Evolutionary conservation across 2,888 invertebrate genomes (phyloP).

Genomic region (Elysia crispata): DNA sequence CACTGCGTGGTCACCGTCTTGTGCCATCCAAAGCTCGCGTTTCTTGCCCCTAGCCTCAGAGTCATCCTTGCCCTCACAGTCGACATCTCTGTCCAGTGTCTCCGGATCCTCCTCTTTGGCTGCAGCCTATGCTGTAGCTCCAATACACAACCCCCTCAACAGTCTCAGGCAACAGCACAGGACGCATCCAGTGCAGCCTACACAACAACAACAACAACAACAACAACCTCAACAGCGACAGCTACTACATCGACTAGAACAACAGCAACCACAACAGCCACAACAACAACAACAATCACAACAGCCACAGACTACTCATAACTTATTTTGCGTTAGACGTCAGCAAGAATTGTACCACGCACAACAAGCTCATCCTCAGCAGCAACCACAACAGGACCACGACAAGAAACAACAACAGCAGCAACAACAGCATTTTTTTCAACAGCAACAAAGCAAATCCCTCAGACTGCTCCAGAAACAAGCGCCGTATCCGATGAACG

Average conservation of each 20-base stretch:
- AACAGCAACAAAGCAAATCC: background rate
- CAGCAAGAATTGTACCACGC: background rate
- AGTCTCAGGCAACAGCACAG: background rate
- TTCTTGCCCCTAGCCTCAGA: too few relatives aligned
- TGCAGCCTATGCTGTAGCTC: too few relatives aligned
- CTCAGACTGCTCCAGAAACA: background rate
- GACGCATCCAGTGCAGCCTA: background rate
- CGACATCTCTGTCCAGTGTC: too few relatives aligned
- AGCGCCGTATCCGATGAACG: background rate
- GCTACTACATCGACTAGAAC: background rate
- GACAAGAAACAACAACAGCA: background rate
- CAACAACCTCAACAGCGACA: background rate
- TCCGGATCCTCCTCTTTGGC: too few relatives aligned
- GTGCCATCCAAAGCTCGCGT: too few relatives aligned
- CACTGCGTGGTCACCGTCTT: too few relatives aligned
- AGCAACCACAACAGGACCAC: background rate
- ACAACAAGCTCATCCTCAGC: background rate
- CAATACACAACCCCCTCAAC: too few relatives aligned
- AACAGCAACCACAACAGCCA: background rate
- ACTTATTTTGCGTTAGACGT: background rate
- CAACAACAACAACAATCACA: conserved; percentile 25
- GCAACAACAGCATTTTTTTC: background rate
- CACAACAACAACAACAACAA: background rate
- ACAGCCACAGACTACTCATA: conserved; percentile 18
- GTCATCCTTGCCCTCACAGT: too few relatives aligned